These are phyloP conservation scores for Cryptotermes secundus DNA, from an alignment of 1,140 invertebrate species.

Conservation along the genomic window DNA sequence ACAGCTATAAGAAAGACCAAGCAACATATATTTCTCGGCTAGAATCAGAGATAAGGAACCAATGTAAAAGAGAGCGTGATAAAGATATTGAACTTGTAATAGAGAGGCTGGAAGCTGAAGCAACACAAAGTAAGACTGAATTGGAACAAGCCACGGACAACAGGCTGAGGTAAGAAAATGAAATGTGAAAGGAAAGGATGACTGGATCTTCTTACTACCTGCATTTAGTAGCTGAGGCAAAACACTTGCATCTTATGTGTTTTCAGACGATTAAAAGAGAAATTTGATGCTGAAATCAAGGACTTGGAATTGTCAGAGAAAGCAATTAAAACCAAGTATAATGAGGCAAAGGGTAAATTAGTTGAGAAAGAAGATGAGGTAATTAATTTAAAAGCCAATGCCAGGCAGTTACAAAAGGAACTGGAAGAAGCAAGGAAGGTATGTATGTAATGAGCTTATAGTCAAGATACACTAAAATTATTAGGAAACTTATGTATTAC, in stretches of 20 bases:
- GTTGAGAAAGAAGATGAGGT: constrained; percentile 58
- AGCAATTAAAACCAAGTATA: constrained; percentile 60
- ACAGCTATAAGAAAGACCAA: constrained; percentile 58
- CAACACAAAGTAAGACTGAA: constrained; percentile 49
- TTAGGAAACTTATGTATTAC: too few relatives aligned
- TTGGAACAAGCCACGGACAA: constrained; percentile 58
- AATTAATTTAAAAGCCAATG: constrained; percentile 50
- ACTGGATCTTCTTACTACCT: background rate
- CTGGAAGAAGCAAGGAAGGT: constrained; percentile 55
- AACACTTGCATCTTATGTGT: background rate
- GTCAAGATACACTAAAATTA: background rate
- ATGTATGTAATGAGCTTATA: constrained; percentile 34
- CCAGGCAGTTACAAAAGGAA: constrained; percentile 53
- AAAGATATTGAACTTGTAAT: constrained; percentile 66
- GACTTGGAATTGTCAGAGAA: constrained; percentile 53
- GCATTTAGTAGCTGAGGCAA: background rate
- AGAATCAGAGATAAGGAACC: constrained; percentile 58
- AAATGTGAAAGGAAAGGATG: too few relatives aligned
- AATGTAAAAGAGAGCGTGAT: constrained; percentile 62
- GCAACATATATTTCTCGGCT: constrained; percentile 54
- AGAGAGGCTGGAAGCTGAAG: constrained; percentile 60
- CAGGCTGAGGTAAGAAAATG: constrained; percentile 53
- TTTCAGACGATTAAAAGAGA: constrained; percentile 67
- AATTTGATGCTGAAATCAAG: constrained; percentile 68
- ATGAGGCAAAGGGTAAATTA: constrained; percentile 58